Percentiles rank a stretch among this genome's conserved stretches.
Evolutionary conservation across 2,888 invertebrate species (phyloP).

Genomic region (Idaea aversata): DNA sequence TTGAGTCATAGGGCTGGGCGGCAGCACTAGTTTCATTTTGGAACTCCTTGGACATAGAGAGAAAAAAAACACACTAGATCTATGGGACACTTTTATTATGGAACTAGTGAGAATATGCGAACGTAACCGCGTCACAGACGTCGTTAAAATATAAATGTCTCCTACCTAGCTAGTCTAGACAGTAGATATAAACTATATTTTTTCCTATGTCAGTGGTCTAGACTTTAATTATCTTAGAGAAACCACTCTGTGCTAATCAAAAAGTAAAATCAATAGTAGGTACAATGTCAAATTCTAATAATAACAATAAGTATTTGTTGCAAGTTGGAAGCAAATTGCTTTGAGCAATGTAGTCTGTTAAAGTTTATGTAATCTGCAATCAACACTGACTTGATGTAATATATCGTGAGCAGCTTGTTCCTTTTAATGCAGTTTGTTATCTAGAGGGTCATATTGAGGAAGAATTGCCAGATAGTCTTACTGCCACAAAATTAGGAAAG

Average conservation of each 20-base stretch:
- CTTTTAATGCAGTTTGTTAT: background rate
- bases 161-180: too few relatives aligned
- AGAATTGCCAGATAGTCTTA: too few relatives aligned
- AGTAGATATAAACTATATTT: background rate
- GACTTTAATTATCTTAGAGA: background rate
- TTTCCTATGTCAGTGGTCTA: background rate
- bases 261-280: conserved; percentile 1
- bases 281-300: background rate
- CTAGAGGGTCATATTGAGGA: background rate
- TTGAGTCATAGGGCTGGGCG: too few relatives aligned
- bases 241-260: background rate
- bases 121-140: too few relatives aligned
- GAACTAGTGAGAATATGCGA: too few relatives aligned
- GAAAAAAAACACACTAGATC: too few relatives aligned
- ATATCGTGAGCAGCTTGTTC: background rate
- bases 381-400: conserved; percentile 1
- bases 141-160: too few relatives aligned
- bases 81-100: too few relatives aligned
- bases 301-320: background rate
- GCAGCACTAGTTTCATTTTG: too few relatives aligned
- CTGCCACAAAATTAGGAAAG: too few relatives aligned
- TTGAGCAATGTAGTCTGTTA: background rate
- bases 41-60: too few relatives aligned
- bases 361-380: background rate
- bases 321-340: background rate